Conservation (phyloP, 1,140 invertebrate species). For the Drosophila novamexicana region DNA sequence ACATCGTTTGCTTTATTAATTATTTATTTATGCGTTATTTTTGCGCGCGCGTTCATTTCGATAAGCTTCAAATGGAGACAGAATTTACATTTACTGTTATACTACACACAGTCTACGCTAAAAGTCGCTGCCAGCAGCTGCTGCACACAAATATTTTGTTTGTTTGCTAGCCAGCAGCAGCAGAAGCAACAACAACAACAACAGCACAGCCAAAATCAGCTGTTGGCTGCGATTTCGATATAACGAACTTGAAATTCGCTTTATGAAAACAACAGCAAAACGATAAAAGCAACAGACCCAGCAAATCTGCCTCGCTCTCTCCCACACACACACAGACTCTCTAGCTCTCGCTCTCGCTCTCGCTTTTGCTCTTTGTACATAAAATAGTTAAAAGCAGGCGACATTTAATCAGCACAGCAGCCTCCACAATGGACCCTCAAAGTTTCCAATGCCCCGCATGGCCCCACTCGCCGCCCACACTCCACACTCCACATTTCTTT, state of each 20-base stretch:
- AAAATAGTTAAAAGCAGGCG: constrained; percentile 35
- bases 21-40: constrained; percentile 81
- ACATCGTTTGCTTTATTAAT: constrained; percentile 52
- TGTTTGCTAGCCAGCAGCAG: constrained; percentile 24
- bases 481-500: constrained; percentile 14
- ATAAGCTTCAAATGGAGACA: constrained; percentile 77
- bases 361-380: neutral
- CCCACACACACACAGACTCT: no score
- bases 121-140: constrained; percentile 15
- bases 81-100: constrained; percentile 80
- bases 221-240: constrained; percentile 58
- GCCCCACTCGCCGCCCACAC: neutral
- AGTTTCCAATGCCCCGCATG: constrained; percentile 4
- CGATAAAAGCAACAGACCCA: constrained; percentile 41
- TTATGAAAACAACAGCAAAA: constrained; percentile 42
- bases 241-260: constrained; percentile 69
- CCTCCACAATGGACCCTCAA: constrained; percentile 21
- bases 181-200: neutral
- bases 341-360: neutral
- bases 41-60: constrained; percentile 76
- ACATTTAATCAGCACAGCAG: constrained; percentile 37
- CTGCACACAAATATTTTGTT: constrained; percentile 21
- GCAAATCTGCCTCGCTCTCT: constrained; percentile 1
- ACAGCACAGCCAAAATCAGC: constrained; percentile 49
- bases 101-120: constrained; percentile 14